A percentile compares a stretch with the other conserved stretches of the same genome.
These are phyloP conservation scores for Nowickia ferox DNA, from an alignment of 2,888 invertebrate genomes.

Conservation along the genomic window DNA sequence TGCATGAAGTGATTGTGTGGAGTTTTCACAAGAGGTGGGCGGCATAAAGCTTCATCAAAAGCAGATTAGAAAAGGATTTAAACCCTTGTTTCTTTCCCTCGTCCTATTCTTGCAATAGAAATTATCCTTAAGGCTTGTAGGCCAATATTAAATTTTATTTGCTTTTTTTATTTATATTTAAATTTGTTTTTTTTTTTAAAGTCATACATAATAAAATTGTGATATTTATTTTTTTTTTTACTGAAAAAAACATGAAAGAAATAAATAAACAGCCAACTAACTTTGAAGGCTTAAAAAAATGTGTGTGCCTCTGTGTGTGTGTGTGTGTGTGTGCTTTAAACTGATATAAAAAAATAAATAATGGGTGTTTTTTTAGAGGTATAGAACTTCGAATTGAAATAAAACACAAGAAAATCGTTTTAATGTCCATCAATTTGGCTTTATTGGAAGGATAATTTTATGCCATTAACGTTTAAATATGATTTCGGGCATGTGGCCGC, in stretches of 20 bases:
- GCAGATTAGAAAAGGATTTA: constrained; percentile 1
- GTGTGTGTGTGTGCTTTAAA: constrained; percentile 17
- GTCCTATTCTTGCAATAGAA: not conserved
- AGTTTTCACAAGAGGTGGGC: not conserved
- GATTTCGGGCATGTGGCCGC: no score
- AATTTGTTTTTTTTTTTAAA: constrained; percentile 5
- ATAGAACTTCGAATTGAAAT: no score
- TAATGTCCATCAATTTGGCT: no score
- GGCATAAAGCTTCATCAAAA: constrained; percentile 15
- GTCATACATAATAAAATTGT: constrained; percentile 29
- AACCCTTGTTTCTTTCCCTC: not conserved
- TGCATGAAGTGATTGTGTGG: not conserved
- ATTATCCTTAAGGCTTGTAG: constrained; percentile 10
- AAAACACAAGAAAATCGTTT: no score
- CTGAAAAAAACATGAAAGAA: not conserved
- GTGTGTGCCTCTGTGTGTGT: not conserved
- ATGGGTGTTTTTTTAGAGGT: no score
- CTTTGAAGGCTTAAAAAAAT: constrained; percentile 22
- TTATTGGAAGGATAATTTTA: no score
- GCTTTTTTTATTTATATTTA: not conserved
- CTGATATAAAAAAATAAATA: not conserved
- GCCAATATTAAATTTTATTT: not conserved
- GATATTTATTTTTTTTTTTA: not conserved
- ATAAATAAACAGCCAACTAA: not conserved
- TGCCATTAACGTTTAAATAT: no score